Conservation (phyloP, 1,140 invertebrate species). For the Druon quercuslanigerum region DNA sequence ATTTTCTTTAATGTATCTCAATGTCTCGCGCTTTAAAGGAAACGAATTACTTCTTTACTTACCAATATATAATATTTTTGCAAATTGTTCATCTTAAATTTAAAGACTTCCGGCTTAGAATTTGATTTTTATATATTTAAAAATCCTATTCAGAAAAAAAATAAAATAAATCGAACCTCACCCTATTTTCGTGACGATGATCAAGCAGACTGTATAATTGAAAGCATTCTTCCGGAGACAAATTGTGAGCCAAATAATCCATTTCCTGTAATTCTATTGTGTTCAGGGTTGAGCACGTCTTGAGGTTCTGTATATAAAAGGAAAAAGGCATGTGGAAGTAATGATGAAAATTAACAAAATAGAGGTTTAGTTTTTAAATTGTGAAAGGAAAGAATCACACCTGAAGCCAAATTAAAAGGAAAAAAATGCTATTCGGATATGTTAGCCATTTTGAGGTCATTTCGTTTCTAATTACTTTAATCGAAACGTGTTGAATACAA, state of each 20-base stretch:
- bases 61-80: too few relatives aligned
- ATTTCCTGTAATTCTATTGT: conserved; percentile 34
- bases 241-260: conserved; percentile 31
- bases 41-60: not conserved
- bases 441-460: not conserved
- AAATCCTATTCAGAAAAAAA: not conserved
- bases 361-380: too few relatives aligned
- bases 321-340: too few relatives aligned
- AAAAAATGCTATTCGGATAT: not conserved
- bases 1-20: conserved; percentile 22
- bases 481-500: not conserved
- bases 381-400: not conserved
- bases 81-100: too few relatives aligned
- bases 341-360: too few relatives aligned
- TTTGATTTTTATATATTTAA: too few relatives aligned
- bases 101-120: too few relatives aligned
- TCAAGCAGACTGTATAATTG: conserved; percentile 33
- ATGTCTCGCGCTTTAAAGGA: conserved; percentile 1
- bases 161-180: conserved; percentile 7
- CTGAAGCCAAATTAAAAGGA: not conserved
- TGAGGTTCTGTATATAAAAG: conserved; percentile 15
- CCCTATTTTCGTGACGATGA: conserved; percentile 19
- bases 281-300: conserved; percentile 10
- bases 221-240: conserved; percentile 30
- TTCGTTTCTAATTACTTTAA: not conserved